These are phyloP conservation scores for Andrena dorsata DNA, from an alignment of 2,888 invertebrate species.

Conservation along the genomic window DNA sequence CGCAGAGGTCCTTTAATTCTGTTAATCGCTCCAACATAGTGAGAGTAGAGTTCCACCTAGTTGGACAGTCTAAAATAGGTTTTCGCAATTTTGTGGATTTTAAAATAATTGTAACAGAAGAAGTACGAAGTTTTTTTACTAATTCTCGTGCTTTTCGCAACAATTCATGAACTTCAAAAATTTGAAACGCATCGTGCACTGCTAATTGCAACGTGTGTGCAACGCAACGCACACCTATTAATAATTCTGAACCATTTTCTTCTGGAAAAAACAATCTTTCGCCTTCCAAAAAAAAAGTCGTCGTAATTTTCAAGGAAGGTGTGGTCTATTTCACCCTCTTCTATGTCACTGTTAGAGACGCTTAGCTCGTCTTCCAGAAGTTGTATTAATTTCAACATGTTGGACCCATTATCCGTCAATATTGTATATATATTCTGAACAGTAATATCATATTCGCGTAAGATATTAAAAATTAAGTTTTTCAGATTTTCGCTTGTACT, in stretches of 20 bases:
- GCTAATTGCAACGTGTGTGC: neutral
- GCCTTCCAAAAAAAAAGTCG: neutral
- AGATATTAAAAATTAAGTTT: neutral
- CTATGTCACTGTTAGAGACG: neutral
- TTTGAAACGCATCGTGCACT: neutral
- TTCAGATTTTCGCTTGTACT: neutral
- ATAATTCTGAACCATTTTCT: neutral
- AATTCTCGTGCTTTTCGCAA: too few species aligned
- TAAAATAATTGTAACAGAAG: too few species aligned
- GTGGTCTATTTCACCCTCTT: neutral
- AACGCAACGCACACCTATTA: slow-evolving; percentile 3
- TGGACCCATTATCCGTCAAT: neutral
- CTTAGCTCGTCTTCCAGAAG: neutral
- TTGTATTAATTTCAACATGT: neutral
- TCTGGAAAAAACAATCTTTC: neutral
- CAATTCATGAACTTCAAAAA: neutral
- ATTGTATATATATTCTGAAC: neutral
- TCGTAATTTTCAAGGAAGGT: neutral
- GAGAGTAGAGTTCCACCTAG: too few species aligned
- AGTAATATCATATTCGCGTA: neutral
- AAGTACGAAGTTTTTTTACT: too few species aligned
- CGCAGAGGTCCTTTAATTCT: too few species aligned
- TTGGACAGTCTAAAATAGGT: too few species aligned
- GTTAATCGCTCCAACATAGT: too few species aligned
- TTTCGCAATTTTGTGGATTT: too few species aligned